Conservation (phyloP, 2,113 vertebrate species). For the Microtus montanus region DNA sequence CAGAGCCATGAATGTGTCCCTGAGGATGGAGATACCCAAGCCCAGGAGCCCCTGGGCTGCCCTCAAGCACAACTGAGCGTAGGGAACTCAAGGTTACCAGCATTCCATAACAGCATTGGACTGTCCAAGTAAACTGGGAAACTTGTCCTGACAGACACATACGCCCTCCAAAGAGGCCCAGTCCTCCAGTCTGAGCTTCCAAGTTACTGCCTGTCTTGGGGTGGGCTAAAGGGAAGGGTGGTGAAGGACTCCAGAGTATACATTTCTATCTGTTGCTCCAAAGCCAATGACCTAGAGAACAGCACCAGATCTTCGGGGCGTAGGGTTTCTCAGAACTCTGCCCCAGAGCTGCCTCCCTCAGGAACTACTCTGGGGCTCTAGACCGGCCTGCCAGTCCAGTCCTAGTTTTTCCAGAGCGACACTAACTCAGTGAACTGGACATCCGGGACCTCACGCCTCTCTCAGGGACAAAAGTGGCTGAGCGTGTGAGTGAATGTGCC, state of each 20-base stretch:
- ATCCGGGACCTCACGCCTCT: neutral
- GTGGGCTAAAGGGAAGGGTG: neutral
- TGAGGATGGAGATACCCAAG: neutral
- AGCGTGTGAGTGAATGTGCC: neutral
- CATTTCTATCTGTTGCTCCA: no score
- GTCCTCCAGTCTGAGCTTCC: neutral
- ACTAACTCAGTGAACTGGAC: neutral
- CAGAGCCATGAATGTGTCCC: neutral
- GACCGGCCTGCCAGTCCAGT: neutral
- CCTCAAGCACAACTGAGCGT: no score
- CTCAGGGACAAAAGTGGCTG: neutral
- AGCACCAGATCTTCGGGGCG: neutral
- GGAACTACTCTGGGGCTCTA: neutral
- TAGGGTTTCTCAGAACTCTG: neutral
- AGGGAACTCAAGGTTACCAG: neutral
- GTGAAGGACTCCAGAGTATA: neutral
- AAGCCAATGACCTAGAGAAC: neutral
- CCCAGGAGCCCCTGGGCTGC: neutral
- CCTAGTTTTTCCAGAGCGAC: neutral
- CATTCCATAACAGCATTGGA: neutral
- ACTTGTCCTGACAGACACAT: neutral
- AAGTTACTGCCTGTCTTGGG: no score
- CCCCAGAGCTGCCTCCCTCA: neutral
- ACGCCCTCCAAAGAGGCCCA: neutral
- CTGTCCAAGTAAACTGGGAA: neutral